phyloP scores from a whole-genome alignment of 2,113 vertebrate species.

The Ochotona curzoniae region DNA sequence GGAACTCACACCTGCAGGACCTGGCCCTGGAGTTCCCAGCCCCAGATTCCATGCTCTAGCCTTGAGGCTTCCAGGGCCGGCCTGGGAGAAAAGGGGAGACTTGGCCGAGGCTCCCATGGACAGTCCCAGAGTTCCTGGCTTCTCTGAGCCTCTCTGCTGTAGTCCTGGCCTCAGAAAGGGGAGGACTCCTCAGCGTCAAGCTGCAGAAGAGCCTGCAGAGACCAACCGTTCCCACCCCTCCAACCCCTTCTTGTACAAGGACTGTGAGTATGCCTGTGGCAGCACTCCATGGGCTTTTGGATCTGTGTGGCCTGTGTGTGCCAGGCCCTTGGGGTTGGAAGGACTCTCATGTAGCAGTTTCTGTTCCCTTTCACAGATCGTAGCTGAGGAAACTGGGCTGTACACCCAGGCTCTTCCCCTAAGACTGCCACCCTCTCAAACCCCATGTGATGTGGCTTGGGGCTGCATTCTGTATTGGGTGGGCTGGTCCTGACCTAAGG shows the following conservation, averaged over 20 bases:
- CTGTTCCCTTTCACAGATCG: neutral
- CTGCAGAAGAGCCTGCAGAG: neutral
- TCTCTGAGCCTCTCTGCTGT: neutral
- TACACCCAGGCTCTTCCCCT: neutral
- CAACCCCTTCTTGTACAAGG: slow-evolving; percentile 57
- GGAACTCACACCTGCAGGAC: neutral
- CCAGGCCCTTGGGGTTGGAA: neutral
- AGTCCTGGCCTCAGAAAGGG: neutral
- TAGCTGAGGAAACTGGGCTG: neutral
- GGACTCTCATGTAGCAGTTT: accelerated
- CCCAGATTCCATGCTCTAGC: neutral
- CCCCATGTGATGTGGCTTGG: accelerated
- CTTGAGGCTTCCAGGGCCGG: neutral
- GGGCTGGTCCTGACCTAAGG: neutral
- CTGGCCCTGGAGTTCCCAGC: neutral
- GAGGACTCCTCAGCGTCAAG: slow-evolving; percentile 19
- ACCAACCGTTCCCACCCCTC: slow-evolving; percentile 55
- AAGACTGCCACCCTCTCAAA: neutral
- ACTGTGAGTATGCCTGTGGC: slow-evolving; percentile 28
- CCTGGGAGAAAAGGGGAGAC: neutral
- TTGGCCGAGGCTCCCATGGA: neutral
- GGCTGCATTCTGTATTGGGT: neutral
- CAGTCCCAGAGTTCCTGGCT: neutral
- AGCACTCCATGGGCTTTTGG: slow-evolving; percentile 50
- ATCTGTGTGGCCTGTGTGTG: slow-evolving; percentile 15